Evolutionary conservation across 1,140 invertebrate species (phyloP), one percentile per base, ranked within the genome.

Genomic region (Drosophila subobscura): DNA sequence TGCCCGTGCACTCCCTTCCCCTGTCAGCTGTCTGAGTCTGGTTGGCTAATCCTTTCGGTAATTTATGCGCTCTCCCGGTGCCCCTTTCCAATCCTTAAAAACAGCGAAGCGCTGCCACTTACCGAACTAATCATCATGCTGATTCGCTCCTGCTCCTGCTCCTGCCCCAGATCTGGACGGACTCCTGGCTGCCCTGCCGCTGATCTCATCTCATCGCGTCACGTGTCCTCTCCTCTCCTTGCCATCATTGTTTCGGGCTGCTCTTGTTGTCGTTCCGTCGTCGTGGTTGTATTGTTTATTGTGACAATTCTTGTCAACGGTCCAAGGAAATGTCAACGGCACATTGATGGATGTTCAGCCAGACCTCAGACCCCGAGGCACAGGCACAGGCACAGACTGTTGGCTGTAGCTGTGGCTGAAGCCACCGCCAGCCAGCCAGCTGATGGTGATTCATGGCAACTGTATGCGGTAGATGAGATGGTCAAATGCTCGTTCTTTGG

Each of bases 231-330:
- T 33, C 29, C 61, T 56, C 73, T 76, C 72, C 63, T 75, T 75
- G 61, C 29, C 55, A 46, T 63, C 52, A 47, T 76, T 72, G 67
- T 77, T 77, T 67, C 56, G 59, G 53, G 57, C 42, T 61, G 53
- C 46, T 72, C 59, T 76, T 53, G 57, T 61, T 56, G 33, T 77
- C 16, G 16, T 20, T 20, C 16, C 16, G 16, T 20, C 73, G 71
- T 79, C 72, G 77, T 86, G 67, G 81, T 85, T 85, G 81, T 86
- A 86, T 86, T 86, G 81, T 86, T 86, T 86, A 86, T 86, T 86
- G 81, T 86, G 81, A 86, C 81, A 86, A 86, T 86, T 86, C 83
- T 86, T 86, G 81, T 86, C 81, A 86, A 79, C 81, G 79, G 70
- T 72, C 73, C 74, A 81, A 73, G 81, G 83, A 81, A 86, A 86